phyloP scores from a whole-genome alignment of 2,113 vertebrate genomes.

The Castor canadensis region DNA sequence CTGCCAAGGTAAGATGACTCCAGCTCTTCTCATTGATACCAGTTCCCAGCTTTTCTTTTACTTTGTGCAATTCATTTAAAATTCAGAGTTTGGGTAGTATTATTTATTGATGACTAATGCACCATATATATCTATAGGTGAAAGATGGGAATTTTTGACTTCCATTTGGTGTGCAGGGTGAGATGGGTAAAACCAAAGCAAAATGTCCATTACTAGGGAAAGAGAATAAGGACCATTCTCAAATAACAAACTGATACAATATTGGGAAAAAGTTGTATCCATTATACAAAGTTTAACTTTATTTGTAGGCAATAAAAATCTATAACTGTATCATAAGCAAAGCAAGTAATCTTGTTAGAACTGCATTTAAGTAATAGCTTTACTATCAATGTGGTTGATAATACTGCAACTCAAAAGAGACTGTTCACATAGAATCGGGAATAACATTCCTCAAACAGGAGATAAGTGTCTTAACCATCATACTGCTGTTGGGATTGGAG shows the following conservation, averaged over 20 bases:
- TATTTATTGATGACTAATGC: neutral
- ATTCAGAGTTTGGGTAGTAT: neutral
- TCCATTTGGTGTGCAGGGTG: neutral
- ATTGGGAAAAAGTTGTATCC: neutral
- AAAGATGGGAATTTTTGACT: neutral
- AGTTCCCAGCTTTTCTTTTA: neutral
- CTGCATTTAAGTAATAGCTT: too few species aligned
- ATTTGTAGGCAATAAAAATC: neutral
- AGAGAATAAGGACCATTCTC: too few species aligned
- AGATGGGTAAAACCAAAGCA: neutral
- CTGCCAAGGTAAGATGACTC: neutral
- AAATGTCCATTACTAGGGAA: neutral
- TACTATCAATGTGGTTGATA: too few species aligned
- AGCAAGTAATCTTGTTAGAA: too few species aligned
- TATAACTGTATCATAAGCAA: neutral
- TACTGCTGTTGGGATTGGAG: neutral
- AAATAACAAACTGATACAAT: neutral
- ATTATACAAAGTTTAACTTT: neutral
- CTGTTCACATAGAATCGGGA: too few species aligned
- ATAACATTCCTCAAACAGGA: too few species aligned
- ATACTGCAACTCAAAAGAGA: too few species aligned
- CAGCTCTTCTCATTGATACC: neutral
- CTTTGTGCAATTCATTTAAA: neutral
- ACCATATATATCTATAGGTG: neutral
- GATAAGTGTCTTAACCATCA: neutral